Percentiles rank a stretch among this genome's conserved stretches.
Evolutionary conservation across 2,797 vertebrate genomes (phyloP).

Genomic region (Ctenopoma multispine): DNA sequence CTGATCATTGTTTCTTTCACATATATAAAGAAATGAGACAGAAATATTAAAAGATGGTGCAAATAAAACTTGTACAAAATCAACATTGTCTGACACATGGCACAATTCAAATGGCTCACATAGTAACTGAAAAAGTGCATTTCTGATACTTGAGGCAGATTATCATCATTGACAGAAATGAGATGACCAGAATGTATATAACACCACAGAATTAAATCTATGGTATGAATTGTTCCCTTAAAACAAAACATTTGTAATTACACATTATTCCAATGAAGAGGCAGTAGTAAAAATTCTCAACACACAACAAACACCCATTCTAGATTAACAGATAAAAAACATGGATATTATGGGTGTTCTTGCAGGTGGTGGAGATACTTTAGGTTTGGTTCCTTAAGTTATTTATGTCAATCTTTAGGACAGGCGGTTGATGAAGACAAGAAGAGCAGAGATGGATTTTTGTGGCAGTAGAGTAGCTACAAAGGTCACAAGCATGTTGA

Average conservation of each 20-base stretch:
- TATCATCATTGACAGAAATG: conserved; percentile 27
- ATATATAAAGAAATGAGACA: conserved; percentile 19
- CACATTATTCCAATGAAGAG: conserved; percentile 19
- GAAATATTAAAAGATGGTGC: conserved; percentile 31
- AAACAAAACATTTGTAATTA: conserved; percentile 12
- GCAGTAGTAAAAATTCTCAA: conserved; percentile 18
- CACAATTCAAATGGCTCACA: conserved; percentile 25
- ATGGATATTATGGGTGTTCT: conserved; percentile 16
- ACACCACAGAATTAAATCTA: conserved; percentile 14
- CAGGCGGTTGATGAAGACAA: conserved; percentile 12
- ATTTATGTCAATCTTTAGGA: conserved; percentile 15
- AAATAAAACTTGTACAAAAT: conserved; percentile 45
- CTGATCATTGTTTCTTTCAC: conserved; percentile 40
- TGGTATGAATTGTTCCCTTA: not conserved
- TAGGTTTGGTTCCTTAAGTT: conserved; percentile 36
- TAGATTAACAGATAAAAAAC: conserved; percentile 5
- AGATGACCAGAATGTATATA: conserved; percentile 1
- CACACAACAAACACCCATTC: conserved; percentile 6
- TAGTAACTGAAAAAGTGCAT: conserved; percentile 63
- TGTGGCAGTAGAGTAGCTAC: conserved; percentile 23
- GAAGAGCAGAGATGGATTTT: conserved; percentile 13
- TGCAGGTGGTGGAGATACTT: conserved; percentile 18
- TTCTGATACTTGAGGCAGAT: conserved; percentile 60
- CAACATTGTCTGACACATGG: conserved; percentile 20
- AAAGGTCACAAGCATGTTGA: conserved; percentile 15